Conservation (phyloP, 2,113 vertebrate species). For the Notechis scutatus region DNA sequence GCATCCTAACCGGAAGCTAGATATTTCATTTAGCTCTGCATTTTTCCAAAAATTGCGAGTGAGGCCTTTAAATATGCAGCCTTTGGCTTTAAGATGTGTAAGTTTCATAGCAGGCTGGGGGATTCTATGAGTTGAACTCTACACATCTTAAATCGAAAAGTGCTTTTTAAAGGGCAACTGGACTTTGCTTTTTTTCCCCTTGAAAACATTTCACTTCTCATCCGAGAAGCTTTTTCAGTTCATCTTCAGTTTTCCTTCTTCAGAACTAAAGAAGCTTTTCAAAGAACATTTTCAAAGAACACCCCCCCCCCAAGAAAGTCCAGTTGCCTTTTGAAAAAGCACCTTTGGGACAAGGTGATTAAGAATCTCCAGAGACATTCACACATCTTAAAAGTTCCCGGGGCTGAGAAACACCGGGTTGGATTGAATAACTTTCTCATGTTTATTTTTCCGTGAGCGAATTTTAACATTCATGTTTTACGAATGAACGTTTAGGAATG, state of each 20-base stretch:
- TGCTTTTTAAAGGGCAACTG: too few species aligned
- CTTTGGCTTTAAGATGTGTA: neutral
- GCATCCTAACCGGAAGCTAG: neutral
- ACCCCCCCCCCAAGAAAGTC: too few species aligned
- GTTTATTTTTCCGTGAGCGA: neutral
- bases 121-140: neutral
- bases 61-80: neutral
- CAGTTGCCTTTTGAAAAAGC: too few species aligned
- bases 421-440: neutral
- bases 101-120: neutral
- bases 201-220: too few species aligned
- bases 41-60: neutral
- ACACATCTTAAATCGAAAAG: neutral
- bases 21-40: neutral
- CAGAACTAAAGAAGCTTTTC: too few species aligned
- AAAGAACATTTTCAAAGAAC: too few species aligned
- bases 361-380: too few species aligned
- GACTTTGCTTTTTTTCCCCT: too few species aligned
- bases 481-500: too few species aligned
- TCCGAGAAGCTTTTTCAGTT: too few species aligned
- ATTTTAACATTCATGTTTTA: neutral
- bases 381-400: neutral
- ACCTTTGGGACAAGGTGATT: too few species aligned
- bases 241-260: too few species aligned
- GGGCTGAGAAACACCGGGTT: neutral